Evolutionary conservation across 53 echinoderm and acorn worm genomes (phyloP), one percentile per base, ranked within the genome.

Genomic region (Patiria pectinifera): DNA sequence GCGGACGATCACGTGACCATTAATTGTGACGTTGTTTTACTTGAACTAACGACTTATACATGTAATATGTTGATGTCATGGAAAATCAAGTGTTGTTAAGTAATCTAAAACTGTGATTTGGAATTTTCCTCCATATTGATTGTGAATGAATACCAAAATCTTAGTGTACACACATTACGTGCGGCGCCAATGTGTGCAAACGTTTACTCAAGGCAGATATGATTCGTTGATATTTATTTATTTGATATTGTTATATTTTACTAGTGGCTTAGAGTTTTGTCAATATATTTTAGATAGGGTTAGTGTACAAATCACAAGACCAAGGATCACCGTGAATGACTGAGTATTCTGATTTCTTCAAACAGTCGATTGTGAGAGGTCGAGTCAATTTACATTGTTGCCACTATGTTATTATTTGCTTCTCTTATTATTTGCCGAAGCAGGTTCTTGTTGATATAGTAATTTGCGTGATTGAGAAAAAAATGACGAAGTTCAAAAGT

Each of bases 161-260:
- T 16, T 53, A 75, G 87, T 76, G 78, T 71, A 87, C 77, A 87
- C 87, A 87, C 87, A 78, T 77, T 18, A 78, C 87, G 78, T 87
- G 78, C 77, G 60, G 59, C 19, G 44, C 87, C 87, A 60, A 78
- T 87, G 87, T 87, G 78, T 87, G 78, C 87, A 59, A 78, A 45
- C 18, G 87, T 87, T 75, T 87, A 87, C 87, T 87, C 87, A 60
- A 87, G 87, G 71, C 77, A 77, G 87, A 87, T 87, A 91, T 93
- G 72, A 89, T 90, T 92, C 84, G 84, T 90, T 95, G 92, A 87
- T 95, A 95, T 93, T 95, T 95, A 96, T 95, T 96, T 96, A 96
- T 96, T 96, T 96, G 92, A 96, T 96, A 95, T 96, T 95, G 92
- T 91, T 94, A 95, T 93, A 91, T 91, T 91, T 91, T 91, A 86